Base-by-base conservation (phyloP, 2,113 vertebrate species). In the Protomyctophum bolini region DNA sequence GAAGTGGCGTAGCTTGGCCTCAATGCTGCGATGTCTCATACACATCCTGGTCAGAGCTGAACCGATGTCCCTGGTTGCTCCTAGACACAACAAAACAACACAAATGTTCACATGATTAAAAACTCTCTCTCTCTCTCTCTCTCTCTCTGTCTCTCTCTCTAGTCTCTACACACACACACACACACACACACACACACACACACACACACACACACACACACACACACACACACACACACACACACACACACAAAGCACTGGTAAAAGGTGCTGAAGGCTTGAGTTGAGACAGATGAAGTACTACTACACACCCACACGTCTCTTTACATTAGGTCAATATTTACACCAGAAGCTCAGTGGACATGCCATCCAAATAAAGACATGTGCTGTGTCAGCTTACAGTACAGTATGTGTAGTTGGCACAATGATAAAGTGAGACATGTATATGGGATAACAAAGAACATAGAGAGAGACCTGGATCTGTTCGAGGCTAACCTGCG, bases 1-100 rank as follows among this genome's bases (percentile, higher is more conserved):
- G 92, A 99, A 99, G 87, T 98, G 96, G 49, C 96, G 94, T 70
- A 99, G 95, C 88, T 99, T 99, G 85, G 97, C 94, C 91, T 99
- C 97, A 4, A 99, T 99, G 93, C 97, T 99, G 83, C 97, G 97
- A 89, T 99, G 97, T 63, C 97, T 91, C 97, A 99, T 98, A 85
- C 97, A 99, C 97, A 99, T 98, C 73, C 97, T 95, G 77, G 97
- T 98, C 86, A 99, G 93, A 0, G 97, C 97, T 0, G 97, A 99
- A 76, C 97, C 97, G 0, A 99, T 98, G 80, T 99, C 97, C 79
- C 97, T 90, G 0, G 97, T 99, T 80, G 97, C 97, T 71, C 97
- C 97, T 99, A 92, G 71, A 75, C 57, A 81, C 47, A 79, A 64
- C 72, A 69, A 49, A 41, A 76, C 7, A 71, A 0, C 5, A 47